phyloP scores from a whole-genome alignment of 2,888 invertebrate species.

The Crematogaster levior region DNA sequence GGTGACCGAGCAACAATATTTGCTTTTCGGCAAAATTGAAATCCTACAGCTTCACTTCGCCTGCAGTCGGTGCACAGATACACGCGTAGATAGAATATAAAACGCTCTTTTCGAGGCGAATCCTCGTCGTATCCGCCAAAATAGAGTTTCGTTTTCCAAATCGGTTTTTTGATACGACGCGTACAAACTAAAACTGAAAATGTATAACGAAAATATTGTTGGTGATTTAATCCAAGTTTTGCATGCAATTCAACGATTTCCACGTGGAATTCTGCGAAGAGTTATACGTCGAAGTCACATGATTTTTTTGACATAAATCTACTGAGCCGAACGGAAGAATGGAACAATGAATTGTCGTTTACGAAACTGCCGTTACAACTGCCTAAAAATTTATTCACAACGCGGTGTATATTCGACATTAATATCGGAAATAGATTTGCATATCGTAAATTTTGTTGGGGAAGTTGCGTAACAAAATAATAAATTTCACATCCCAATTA shows the following conservation, averaged over 20 bases:
- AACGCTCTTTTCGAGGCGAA: conserved; percentile 20
- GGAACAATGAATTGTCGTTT: conserved; percentile 42
- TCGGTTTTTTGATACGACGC: conserved; percentile 30
- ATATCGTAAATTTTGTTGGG: conserved; percentile 35
- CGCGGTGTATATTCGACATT: conserved; percentile 18
- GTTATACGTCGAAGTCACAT: conserved; percentile 26
- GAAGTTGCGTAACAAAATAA: conserved; percentile 28
- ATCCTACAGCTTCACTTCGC: conserved; percentile 34
- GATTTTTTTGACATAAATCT: conserved; percentile 41
- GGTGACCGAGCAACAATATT: conserved; percentile 51
- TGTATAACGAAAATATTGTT: conserved; percentile 5
- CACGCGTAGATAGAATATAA: conserved; percentile 45
- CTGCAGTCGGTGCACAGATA: conserved; percentile 15
- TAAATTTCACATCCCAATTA: conserved; percentile 37
- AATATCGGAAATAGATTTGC: conserved; percentile 51
- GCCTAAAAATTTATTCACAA: conserved; percentile 38
- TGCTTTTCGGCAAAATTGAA: conserved; percentile 53
- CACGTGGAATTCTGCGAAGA: background rate
- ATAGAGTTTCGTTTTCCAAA: conserved; percentile 41
- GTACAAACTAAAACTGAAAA: conserved; percentile 1
- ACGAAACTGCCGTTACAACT: conserved; percentile 20
- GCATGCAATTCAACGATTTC: background rate
- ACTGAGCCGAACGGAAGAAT: conserved; percentile 12
- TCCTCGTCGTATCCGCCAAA: conserved; percentile 3
- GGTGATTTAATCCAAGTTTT: conserved; percentile 31